Evolutionary conservation across 2,888 invertebrate species (phyloP).

Genomic region (Strigamia crassipes): DNA sequence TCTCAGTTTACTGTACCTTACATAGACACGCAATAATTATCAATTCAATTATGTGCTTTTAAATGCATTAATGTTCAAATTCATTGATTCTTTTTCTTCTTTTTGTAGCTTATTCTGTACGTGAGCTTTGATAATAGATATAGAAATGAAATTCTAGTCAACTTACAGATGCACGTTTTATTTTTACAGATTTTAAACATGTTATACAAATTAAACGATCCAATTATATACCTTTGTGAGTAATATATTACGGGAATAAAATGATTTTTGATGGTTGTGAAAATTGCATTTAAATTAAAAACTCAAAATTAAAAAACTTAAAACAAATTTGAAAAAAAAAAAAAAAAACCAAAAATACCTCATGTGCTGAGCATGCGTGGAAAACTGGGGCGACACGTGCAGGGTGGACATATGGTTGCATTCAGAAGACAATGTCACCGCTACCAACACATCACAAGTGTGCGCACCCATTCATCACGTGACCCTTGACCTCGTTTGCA

Average conservation of each 20-base stretch:
- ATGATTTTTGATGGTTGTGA: not conserved
- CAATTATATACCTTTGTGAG: too few relatives aligned
- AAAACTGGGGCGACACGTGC: not conserved
- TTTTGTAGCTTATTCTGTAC: not conserved
- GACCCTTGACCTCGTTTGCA: not conserved
- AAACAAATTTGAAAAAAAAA: not conserved
- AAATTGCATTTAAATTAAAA: not conserved
- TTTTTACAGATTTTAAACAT: not conserved
- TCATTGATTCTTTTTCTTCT: too few relatives aligned
- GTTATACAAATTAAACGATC: too few relatives aligned
- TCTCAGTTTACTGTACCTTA: not conserved
- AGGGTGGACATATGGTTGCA: not conserved
- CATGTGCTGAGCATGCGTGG: not conserved
- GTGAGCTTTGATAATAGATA: not conserved
- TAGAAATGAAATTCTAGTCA: not conserved
- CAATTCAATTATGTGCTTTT: not conserved
- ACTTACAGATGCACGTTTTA: not conserved
- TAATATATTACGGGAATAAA: too few relatives aligned
- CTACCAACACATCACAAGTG: not conserved
- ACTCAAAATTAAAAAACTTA: too few relatives aligned
- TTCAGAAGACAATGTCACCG: not conserved
- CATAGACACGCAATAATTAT: not conserved
- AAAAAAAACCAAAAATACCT: not conserved
- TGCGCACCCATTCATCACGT: not conserved
- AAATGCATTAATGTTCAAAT: too few relatives aligned